Evolutionary conservation across 2,797 vertebrate species (phyloP), one percentile per base, ranked within the genome.

Genomic region (Lepus oiostolus): DNA sequence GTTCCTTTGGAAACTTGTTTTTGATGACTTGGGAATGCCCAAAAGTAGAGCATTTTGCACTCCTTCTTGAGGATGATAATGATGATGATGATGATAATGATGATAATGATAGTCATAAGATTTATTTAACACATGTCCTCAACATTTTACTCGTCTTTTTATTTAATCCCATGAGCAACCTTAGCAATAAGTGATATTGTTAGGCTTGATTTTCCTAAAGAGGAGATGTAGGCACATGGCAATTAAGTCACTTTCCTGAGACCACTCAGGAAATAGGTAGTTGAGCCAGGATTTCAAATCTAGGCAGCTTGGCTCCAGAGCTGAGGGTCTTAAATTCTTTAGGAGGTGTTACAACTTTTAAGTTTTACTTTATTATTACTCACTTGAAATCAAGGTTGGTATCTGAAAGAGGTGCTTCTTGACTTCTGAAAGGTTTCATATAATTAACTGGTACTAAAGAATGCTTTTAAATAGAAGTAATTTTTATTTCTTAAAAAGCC

Each of bases 311-410:
- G 63, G 30, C 67, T 96, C 54, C 68, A 42, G 11, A 80, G 30
- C n/a, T 74, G 35, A 83, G 81, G 58, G 93, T 86, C 54, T 94
- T 92, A 83, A 38, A 21, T 71, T 75, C 32, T 84, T 96, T n/a
- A 85, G 42, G 74, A 50, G n/a, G 14, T 58, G 26, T 89, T n/a
- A 85, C 50, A 85, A 47, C 24, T 76, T 71, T 90, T 93, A 76
- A 85, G 17, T 85, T 94, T 94, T 26, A 77, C 52, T 72, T 95
- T 67, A 24, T 68, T 67, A 74, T 89, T 83, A 67, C 80, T 96
- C 93, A 32, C 87, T 91, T 94, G 95, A 90, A 90, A 88, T 90
- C 83, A 96, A 32, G 58, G 90, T 65, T 58, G 42, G 63, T 88
- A 52, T 90, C 26, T 95, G 74, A 93, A 96, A 81, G 75, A 88